phyloP scores from a whole-genome alignment of 1,140 invertebrate genomes.

The Hylyphantes graminicola region DNA sequence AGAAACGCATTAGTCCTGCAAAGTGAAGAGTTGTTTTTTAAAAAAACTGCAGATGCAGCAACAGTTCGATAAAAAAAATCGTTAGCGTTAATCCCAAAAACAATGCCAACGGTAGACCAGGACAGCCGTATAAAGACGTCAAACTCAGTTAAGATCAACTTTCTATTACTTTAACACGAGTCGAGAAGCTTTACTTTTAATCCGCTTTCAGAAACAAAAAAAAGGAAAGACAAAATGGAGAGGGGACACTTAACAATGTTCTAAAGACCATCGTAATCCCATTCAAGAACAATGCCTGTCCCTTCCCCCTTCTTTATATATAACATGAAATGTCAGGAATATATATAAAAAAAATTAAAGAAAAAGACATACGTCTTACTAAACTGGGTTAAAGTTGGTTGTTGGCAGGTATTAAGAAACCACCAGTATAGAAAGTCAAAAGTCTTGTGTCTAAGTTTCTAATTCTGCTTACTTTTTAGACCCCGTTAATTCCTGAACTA shows the following conservation, averaged over 20 bases:
- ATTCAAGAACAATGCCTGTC: conserved; percentile 14
- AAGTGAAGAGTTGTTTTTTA: too few relatives aligned
- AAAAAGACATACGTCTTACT: not conserved
- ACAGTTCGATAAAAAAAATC: too few relatives aligned
- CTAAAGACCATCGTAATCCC: conserved; percentile 28
- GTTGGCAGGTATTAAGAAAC: conserved; percentile 20
- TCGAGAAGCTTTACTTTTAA: conserved; percentile 19
- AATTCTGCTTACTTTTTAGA: conserved; percentile 1
- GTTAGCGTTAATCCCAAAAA: too few relatives aligned
- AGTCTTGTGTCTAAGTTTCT: conserved; percentile 13
- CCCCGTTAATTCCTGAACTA: not conserved
- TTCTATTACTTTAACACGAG: not conserved
- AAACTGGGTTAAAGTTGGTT: conserved; percentile 36
- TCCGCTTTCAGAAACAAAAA: conserved; percentile 12
- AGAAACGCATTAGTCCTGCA: too few relatives aligned
- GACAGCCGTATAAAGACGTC: conserved; percentile 31
- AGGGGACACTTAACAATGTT: not conserved
- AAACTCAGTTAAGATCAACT: conserved; percentile 4
- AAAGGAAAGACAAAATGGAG: not conserved
- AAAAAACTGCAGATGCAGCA: too few relatives aligned
- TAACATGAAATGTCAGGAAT: conserved; percentile 31
- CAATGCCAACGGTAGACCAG: too few relatives aligned
- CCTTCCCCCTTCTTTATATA: conserved; percentile 1
- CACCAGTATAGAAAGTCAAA: not conserved
- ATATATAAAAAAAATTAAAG: not conserved